Evolutionary conservation across 37 sponge, comb jelly and placozoan genomes (phyloP), one percentile per base, ranked within the genome.

Genomic region (Eunapius fragilis): DNA sequence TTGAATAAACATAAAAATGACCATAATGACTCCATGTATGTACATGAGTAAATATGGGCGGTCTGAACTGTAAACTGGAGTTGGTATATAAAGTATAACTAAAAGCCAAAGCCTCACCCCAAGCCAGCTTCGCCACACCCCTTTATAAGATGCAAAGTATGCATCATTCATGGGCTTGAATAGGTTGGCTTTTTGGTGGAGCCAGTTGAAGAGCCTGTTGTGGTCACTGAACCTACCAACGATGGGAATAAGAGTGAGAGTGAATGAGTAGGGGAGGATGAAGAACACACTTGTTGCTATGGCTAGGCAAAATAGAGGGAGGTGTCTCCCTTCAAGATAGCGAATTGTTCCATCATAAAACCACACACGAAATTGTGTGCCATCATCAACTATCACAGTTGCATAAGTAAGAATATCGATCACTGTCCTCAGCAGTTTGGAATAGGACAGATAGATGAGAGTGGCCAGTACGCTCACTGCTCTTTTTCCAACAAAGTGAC

Each of bases 141-240:
- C 88, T 73, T 77, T 88, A 71, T 82, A 88, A 12, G 88, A 83
- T 31, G 77, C 88, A 69, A 38, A 76, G 31, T 68, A 82, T 1
- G 77, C 88, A 88, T 88, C 82, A 12, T 82, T 25, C 24, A 88
- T 67, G 4, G 88, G 88, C 31, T 30, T 82, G 33, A 88, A 33
- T 10, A 45, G 47, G 9, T 45, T 45, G 47, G 47, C 47, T 45
- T 45, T 4, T 9, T 45, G 47, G 47, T 45, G 4, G 4, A 45
- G 47, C 47, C 47, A 45, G 47, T 9, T 45, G 47, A 45, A 45
- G 47, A 45, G 9, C 9, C 9, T 45, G 9, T 45, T 45, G 4
- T 45, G 47, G 9, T 45, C 47, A 45, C 47, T 45, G 47, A 11
- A 45, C 9, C 47, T 45, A 45, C 9, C 47, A 45, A 45, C 9